Evolutionary conservation across 2,113 vertebrate genomes (phyloP), one percentile per base, ranked within the genome.

Genomic region (Microcebus jonahi): DNA sequence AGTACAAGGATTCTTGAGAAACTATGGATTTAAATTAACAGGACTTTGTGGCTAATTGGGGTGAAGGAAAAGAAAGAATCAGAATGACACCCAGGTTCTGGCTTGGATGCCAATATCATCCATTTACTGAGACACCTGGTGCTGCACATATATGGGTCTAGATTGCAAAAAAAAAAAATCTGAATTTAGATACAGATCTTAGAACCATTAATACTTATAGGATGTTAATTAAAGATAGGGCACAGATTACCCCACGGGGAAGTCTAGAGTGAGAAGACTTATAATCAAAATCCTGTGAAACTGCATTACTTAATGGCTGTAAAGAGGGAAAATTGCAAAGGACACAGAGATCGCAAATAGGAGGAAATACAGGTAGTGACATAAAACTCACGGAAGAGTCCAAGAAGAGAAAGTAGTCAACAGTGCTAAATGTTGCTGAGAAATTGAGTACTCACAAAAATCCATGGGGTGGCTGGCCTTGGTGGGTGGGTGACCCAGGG

Each of bases 311-410:
- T 36, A 31, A 75, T n/a, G 34, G 67, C 18, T 92, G 34, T 18
- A 70, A 45, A 75, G 68, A 87, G 59, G 50, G 89, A 96, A 45
- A 36, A 77, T 67, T 77, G 53, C 85, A 94, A 65, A 92, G 55
- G 18, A 67, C 53, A 82, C 39, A 83, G 50, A 93, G 48, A 25
- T 73, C 79, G 93, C 68, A 86, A 83, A 83, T 0, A 89, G 65
- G 45, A 86, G 29, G 55, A 53, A 50, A 39, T 23, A 48, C 6
- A 59, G 15, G 71, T 31, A 80, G 12, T 27, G 11, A 59, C 7
- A 88, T 10, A 12, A 53, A 86, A 96, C 25, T 63, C 29, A 45
- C 2, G 5, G 31, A 59, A 82, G 61, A 83, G 36, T 61, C 86
- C 59, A 39, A 77, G 61, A 65, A 88, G 45, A 63, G 67, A 67